Evolutionary conservation across 2,113 vertebrate genomes (phyloP).

Genomic region (Procavia capensis): DNA sequence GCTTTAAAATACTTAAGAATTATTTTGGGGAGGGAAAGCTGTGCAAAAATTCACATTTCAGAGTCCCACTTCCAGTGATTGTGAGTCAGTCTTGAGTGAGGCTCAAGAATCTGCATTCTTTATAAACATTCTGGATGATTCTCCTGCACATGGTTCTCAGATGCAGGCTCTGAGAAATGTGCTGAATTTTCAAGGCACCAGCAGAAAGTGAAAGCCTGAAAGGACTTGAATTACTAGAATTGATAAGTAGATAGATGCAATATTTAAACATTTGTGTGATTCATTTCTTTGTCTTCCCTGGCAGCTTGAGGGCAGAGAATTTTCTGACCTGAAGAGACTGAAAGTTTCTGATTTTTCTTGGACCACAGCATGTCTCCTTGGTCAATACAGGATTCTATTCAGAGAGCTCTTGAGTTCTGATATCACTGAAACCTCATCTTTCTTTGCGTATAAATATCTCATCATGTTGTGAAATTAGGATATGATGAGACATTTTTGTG

Average conservation of each 20-base stretch:
- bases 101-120: background rate
- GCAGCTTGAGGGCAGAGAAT: background rate
- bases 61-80: background rate
- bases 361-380: background rate
- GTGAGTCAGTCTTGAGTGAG: background rate
- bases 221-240: background rate
- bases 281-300: background rate
- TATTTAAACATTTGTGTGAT: background rate
- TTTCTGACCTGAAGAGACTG: background rate
- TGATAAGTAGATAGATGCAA: background rate
- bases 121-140: background rate
- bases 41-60: background rate
- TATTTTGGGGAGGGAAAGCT: background rate
- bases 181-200: background rate
- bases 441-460: background rate
- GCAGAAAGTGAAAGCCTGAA: background rate
- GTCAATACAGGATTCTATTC: background rate
- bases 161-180: background rate
- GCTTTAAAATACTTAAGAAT: constrained; percentile 9
- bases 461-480: constrained; percentile 18
- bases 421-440: background rate
- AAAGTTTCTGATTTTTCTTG: background rate
- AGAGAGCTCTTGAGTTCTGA: background rate
- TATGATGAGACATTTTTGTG: background rate
- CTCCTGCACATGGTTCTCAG: background rate